These are phyloP conservation scores for Takifugu flavidus DNA, from an alignment of 2,113 vertebrate species.

Conservation along the genomic window DNA sequence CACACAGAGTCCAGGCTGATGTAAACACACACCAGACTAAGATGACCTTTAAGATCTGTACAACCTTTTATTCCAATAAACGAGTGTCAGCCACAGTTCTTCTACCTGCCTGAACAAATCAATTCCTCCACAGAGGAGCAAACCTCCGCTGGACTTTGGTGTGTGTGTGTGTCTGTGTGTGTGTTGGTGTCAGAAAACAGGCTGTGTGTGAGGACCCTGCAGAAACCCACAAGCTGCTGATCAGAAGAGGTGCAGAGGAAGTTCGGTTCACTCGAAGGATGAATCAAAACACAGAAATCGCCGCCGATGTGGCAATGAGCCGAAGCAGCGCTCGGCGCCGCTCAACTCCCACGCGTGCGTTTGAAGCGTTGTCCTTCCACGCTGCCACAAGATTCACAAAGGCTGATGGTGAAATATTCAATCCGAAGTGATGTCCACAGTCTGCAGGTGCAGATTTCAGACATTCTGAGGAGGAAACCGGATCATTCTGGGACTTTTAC, in stretches of 20 bases:
- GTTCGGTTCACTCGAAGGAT: neutral
- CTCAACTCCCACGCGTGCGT: neutral
- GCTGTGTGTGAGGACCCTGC: neutral
- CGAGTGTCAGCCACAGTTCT: neutral
- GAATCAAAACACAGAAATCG: neutral
- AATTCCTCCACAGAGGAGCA: neutral
- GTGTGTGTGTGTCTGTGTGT: constrained; percentile 10
- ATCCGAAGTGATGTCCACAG: neutral
- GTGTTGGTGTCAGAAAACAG: neutral
- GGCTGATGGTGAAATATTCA: constrained; percentile 9
- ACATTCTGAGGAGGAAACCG: neutral
- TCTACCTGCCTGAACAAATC: constrained; percentile 11
- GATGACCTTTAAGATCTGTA: constrained; percentile 27
- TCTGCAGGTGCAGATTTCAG: no score
- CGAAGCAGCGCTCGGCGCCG: no score
- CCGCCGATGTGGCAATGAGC: no score
- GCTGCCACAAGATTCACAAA: constrained; percentile 12
- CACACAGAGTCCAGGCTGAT: neutral
- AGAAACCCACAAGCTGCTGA: neutral
- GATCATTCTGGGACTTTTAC: neutral
- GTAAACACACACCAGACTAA: neutral
- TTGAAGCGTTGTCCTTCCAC: no score
- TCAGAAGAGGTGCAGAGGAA: neutral
- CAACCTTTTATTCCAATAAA: constrained; percentile 13
- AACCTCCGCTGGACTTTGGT: no score